Conservation (phyloP, 1,140 invertebrate species). For the Brachystomella parvula region DNA sequence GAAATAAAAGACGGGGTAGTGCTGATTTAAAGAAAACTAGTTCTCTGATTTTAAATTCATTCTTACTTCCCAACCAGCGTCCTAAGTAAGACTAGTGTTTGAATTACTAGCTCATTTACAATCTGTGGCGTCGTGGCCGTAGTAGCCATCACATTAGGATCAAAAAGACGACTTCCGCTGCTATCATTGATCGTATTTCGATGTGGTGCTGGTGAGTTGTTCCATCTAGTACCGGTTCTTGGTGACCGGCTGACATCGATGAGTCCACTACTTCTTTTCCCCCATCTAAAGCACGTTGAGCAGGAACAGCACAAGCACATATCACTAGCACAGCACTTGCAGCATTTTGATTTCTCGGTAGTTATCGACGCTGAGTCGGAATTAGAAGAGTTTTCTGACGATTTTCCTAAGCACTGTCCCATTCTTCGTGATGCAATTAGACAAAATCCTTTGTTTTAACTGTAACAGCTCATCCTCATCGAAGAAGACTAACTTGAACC, state of each 20-base stretch:
- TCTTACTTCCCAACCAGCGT: slow-evolving; percentile 74
- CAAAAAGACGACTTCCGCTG: slow-evolving; percentile 5
- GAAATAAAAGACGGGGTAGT: slow-evolving; percentile 7
- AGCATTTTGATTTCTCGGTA: too few relatives aligned
- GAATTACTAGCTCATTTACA: slow-evolving; percentile 65
- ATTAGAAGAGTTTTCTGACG: too few relatives aligned
- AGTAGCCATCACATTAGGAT: slow-evolving; percentile 24
- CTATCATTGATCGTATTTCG: slow-evolving; percentile 8
- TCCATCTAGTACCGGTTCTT: slow-evolving; percentile 20
- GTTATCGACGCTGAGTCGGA: too few relatives aligned
- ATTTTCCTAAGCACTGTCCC: too few relatives aligned
- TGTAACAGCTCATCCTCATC: too few relatives aligned
- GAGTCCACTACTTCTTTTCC: slow-evolving; percentile 20
- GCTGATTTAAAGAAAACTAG: neutral
- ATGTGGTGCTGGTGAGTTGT: slow-evolving; percentile 25
- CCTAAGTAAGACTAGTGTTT: slow-evolving; percentile 68
- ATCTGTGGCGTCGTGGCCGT: slow-evolving; percentile 27
- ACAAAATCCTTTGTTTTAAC: too few relatives aligned
- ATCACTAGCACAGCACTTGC: too few relatives aligned
- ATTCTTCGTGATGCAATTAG: too few relatives aligned
- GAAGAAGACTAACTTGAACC: too few relatives aligned
- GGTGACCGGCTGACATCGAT: slow-evolving; percentile 16
- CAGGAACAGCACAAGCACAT: too few relatives aligned
- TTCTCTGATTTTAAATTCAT: neutral
- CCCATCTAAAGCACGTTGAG: slow-evolving; percentile 27